Evolutionary conservation across 1,140 invertebrate species (phyloP), one percentile per base, ranked within the genome.

Genomic region (Dinothrombium tinctorium): DNA sequence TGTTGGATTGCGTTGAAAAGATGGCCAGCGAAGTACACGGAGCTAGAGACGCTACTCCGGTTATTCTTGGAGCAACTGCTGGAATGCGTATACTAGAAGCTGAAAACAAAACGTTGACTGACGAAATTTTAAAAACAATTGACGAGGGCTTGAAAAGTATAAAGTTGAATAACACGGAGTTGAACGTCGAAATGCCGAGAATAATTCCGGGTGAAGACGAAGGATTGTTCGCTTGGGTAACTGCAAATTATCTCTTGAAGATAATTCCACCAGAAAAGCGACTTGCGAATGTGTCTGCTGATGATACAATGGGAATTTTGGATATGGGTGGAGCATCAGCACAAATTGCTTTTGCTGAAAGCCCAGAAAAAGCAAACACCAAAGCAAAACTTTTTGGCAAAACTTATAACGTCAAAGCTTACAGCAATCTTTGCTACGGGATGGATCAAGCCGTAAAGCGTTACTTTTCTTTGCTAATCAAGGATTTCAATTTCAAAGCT

Each of bases 241-340:
- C 37, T 20, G 23, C 23, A 9, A 39, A 39, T 29, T 29, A 39
- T 29, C 11, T 39, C n/a, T 17, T 39, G 4, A 29, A 24, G 11
- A n/a, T n/a, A n/a, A n/a, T n/a, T n/a, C n/a, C n/a, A n/a, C n/a
- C n/a, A n/a, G n/a, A n/a, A n/a, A n/a, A n/a, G n/a, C n/a, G n/a
- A n/a, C n/a, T n/a, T n/a, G n/a, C n/a, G n/a, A n/a, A n/a, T n/a
- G n/a, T n/a, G n/a, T n/a, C n/a, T n/a, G n/a, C 20, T 11, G n/a
- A 12, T 12, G 33, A 22, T 17, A 51, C 50, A 12, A 44, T 49
- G 28, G 65, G 65, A 5, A 57, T 63, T 4, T 39, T 68, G 29
- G 65, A 68, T 49, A 48, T 67, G 45, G 66, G 66, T 26, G 66
- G 66, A 36, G 65, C 65, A 2, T 67, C 65, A 3, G 62, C 65